Percentiles rank a stretch among this genome's conserved stretches.
These are phyloP conservation scores for Apeira syringaria DNA, from an alignment of 2,888 invertebrate species.

Conservation along the genomic window DNA sequence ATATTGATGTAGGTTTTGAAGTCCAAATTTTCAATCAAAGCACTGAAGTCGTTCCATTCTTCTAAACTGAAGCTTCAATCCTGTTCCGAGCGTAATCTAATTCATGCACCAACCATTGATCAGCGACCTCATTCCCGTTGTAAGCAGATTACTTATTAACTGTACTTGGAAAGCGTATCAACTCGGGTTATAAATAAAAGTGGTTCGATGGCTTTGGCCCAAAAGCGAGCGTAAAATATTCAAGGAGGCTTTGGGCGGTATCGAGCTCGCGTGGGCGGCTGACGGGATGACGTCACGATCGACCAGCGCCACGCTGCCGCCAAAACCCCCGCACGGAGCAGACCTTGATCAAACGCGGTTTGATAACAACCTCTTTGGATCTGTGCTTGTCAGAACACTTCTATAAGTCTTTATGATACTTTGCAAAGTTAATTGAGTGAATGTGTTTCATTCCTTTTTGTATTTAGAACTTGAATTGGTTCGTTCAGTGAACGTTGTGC, in stretches of 20 bases:
- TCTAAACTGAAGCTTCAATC: too few species aligned
- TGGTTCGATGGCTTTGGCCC: conserved; percentile 51
- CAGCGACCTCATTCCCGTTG: conserved; percentile 17
- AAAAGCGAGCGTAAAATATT: conserved; percentile 70
- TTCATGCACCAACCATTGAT: conserved; percentile 12
- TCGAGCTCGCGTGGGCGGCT: conserved; percentile 45
- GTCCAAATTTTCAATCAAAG: too few species aligned
- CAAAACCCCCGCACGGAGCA: conserved; percentile 48
- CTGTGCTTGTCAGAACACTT: conserved; percentile 11
- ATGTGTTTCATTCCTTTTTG: not conserved
- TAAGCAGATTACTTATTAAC: conserved; percentile 31
- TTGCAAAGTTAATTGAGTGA: not conserved
- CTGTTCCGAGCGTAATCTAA: not conserved
- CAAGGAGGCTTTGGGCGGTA: conserved; percentile 49
- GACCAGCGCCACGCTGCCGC: conserved; percentile 66
- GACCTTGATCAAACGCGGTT: conserved; percentile 60
- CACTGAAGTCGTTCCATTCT: too few species aligned
- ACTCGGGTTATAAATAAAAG: conserved; percentile 47
- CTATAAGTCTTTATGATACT: conserved; percentile 1
- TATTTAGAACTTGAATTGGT: too few species aligned
- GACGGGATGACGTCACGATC: conserved; percentile 60
- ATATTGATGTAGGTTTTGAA: too few species aligned
- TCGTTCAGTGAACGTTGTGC: too few species aligned
- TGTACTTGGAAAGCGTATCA: conserved; percentile 33
- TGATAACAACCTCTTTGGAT: conserved; percentile 39